Base-by-base conservation (phyloP, 1,140 invertebrate genomes). In the Caerostris darwini region DNA sequence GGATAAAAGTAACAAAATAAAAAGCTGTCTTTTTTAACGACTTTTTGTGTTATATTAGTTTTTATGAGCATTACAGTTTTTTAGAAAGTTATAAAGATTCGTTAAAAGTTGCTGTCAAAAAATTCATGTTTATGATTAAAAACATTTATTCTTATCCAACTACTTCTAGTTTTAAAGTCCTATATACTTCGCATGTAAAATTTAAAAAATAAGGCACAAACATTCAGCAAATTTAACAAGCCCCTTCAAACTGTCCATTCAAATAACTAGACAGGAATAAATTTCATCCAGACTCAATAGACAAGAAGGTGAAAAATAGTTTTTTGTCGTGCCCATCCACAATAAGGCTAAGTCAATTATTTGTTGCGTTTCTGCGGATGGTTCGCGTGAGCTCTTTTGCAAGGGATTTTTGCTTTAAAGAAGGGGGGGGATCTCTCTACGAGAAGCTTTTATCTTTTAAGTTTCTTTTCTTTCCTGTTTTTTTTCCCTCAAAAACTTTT, bases 331-430 rank as follows among this genome's bases (percentile, higher is more conserved):
- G 67, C 54, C 7, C n/a, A 53, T 61, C 86, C 56, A 50, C 69
- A 91, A 91, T 77, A 91, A 91, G 54, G n/a, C 34, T 81, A 58
- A 91, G 90, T 91, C 90, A 91, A 81, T 91, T 91, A 91, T 91
- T 91, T 91, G 69, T 81, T 91, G 67, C 90, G 90, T 91, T 91
- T 91, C 82, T 91, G 54, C 56, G 19, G 56, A 59, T 85, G 82
- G 83, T 17, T 57, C 67, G 64, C 88, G 88, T 90, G 88, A 59
- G 34, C 34, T 61, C 58, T 87, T 87, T n/a, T 64, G 58, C n/a
- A n/a, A 61, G 12, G 85, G 34, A 87, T 87, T 34, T 34, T 87
- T 87, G 58, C 85, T 58, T 61, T 54, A 58, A 87, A 87, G n/a
- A 61, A 19, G 58, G 19, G 3, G 50, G 71, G 71, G 71, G 8